Base-by-base conservation (phyloP, 1,140 invertebrate species). In the Magallana ariakensis region DNA sequence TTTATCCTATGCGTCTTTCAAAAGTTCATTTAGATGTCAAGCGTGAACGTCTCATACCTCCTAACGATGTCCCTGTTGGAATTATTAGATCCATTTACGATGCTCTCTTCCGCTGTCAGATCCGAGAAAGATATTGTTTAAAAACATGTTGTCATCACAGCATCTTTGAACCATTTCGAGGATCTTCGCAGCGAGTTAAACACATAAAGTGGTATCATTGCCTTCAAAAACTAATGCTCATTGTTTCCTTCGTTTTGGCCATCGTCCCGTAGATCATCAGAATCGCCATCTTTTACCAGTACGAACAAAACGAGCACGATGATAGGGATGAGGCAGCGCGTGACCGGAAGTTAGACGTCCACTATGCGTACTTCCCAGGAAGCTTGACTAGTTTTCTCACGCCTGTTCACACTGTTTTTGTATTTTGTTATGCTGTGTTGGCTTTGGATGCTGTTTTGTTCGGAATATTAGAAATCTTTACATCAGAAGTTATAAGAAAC, bases 321-420 rank as follows among this genome's bases (percentile, higher is more conserved):
- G 13, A 85, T 13, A 19, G 66, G 19, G 60, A 83, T 26, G n/a
- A 82, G 8, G 84, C 83, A 46, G 89, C 86, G 8, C 33, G 33
- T 19, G 80, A 53, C 33, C 75, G 60, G 22, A 82, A 55, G 70
- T 85, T 54, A n/a, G 84, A 62, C 22, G 85, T 26, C 9, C 56
- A 89, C 53, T 60, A 55, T 33, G 54, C 66, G 13, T 62, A 66
- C 26, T 90, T 89, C 54, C 70, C 60, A 19, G 89, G 90, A 62
- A 91, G 87, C 87, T 46, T 92, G 10, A 85, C 86, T 0, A 19
- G 86, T 8, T 87, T 87, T 75, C 85, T 92, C 0, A 89, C 90
- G 1, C 92, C 92, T 8, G 54, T 92, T 16, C 92, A 92, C 57
- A 80, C 46, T 0, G 8, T 92, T 6, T 92, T 92, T 70, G 62